phyloP scores from a whole-genome alignment of 1,140 invertebrate genomes.

The Maconellicoccus hirsutus region DNA sequence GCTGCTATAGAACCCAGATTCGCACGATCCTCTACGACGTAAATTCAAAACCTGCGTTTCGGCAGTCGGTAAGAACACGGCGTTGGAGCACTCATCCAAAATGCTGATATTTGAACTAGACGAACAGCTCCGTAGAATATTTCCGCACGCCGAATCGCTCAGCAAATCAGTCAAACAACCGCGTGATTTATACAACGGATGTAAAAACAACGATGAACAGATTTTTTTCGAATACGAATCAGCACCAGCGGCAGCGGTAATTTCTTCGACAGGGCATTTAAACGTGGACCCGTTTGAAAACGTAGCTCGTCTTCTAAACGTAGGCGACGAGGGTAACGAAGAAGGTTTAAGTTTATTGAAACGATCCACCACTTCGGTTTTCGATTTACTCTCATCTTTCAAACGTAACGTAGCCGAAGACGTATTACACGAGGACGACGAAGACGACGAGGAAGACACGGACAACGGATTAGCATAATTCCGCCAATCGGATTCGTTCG shows the following conservation, averaged over 20 bases:
- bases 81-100: conserved; percentile 23
- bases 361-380: background rate
- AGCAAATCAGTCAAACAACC: conserved; percentile 23
- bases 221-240: conserved; percentile 12
- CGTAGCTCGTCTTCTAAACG: conserved; percentile 24
- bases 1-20: conserved; percentile 78
- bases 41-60: conserved; percentile 30
- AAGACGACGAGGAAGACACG: conserved; percentile 26
- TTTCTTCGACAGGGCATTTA: background rate
- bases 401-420: conserved; percentile 9
- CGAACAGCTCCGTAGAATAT: conserved; percentile 20
- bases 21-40: conserved; percentile 65
- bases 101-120: conserved; percentile 27
- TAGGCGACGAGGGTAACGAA: conserved; percentile 30
- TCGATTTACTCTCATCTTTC: background rate
- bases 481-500: background rate
- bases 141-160: conserved; percentile 18
- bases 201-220: background rate
- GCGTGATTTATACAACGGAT: conserved; percentile 20
- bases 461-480: background rate
- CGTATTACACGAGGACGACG: conserved; percentile 25
- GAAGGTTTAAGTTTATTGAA: conserved; percentile 25
- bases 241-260: background rate
- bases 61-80: conserved; percentile 23
- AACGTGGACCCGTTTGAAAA: background rate